Evolutionary conservation across 2,888 invertebrate species (phyloP), one percentile per base, ranked within the genome.

Genomic region (Chalcosyrphus nemorum): DNA sequence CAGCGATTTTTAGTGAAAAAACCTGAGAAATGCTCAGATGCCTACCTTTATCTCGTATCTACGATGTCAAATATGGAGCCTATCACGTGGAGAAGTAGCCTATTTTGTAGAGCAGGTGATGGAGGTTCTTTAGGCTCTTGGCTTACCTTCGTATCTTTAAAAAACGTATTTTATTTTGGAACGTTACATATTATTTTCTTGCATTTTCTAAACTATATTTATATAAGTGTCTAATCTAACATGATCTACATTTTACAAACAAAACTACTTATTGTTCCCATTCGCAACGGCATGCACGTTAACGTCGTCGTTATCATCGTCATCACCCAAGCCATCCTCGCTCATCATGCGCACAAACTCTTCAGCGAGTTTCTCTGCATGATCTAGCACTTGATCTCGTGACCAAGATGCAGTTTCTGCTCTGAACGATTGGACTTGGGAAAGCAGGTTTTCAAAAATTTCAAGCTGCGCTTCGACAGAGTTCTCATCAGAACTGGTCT

Each of bases 301-400:
- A 24, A n/a, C n/a, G 7, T 47, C 61, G 6, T 27, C 68, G 21
- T 52, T 65, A n/a, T 57, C 75, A 4, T 63, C 50, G 0, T 61
- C 72, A 24, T 72, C 81, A 43, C 54, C 71, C 2, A 77, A 45
- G 0, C 80, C 84, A 2, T 80, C 86, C 27, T 87, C 87, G 9
- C 75, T 80, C 70, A 87, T 86, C 45, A 88, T 71, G 50, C 86
- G 77, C 21, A 86, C 86, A 59, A 88, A 88, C 45, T 87, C 85
- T 45, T 87, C 87, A 3, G 88, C 88, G 32, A 88, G 86, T 27
- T 86, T 86, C 72, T 88, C 87, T 1, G 88, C 87, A 59, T 87
- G 87, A 19, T 87, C 86, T 9, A 88, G 54, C 7, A 87, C 74
- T 35, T 88, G 88, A 38, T 88, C 87, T n/a, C 87, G 74, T 6